Conservation (phyloP, 2,888 invertebrate species). For the Drosophila cracens region DNA sequence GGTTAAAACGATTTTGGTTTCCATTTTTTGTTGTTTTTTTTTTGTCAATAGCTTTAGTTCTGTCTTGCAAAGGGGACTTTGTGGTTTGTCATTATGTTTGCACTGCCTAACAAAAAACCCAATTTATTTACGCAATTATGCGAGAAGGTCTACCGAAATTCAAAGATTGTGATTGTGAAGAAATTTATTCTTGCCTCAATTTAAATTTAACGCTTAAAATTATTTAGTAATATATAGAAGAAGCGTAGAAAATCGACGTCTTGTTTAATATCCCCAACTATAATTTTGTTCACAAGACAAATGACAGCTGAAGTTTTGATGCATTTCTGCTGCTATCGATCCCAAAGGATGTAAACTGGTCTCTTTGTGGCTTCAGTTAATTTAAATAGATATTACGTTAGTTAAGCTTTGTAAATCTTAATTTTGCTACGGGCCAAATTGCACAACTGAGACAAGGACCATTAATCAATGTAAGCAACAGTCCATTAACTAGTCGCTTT, state of each 20-base stretch:
- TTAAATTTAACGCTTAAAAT: not conserved
- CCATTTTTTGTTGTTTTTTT: not conserved
- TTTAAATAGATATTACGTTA: conserved; percentile 7
- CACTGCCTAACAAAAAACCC: not conserved
- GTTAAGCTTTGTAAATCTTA: conserved; percentile 10
- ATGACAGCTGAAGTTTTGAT: conserved; percentile 5
- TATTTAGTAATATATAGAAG: no score
- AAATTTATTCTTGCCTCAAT: not conserved
- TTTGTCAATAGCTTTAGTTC: not conserved
- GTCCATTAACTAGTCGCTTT: conserved; percentile 19
- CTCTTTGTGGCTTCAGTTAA: conserved; percentile 9
- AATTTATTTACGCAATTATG: not conserved
- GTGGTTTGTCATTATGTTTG: not conserved
- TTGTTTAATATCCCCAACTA: not conserved
- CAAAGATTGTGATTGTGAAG: no score
- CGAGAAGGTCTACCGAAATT: no score
- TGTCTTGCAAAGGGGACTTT: not conserved
- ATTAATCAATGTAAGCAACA: conserved; percentile 45
- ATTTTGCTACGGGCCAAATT: conserved; percentile 1
- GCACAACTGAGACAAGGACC: conserved; percentile 4
- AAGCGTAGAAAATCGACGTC: not conserved
- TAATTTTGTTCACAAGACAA: not conserved
- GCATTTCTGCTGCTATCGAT: not conserved
- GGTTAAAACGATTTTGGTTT: conserved; percentile 29
- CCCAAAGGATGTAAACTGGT: conserved; percentile 7